A percentile compares a stretch with the other conserved stretches of the same genome.
phyloP scores from a whole-genome alignment of 2,113 vertebrate species.

The Macquaria ambigua region DNA sequence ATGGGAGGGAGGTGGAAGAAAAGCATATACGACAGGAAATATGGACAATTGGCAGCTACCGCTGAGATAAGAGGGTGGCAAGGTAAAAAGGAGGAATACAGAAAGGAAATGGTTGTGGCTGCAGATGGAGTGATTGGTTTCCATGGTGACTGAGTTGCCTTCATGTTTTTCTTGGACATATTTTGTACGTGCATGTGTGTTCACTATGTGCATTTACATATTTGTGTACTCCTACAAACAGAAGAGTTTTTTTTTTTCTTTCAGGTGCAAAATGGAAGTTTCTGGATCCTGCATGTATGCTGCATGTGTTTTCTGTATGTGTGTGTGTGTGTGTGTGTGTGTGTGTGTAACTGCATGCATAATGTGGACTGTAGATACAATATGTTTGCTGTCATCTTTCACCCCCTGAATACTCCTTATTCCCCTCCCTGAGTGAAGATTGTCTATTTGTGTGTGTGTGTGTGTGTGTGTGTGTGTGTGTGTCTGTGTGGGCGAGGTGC shows the following conservation, averaged over 20 bases:
- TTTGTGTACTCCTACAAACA: slow-evolving; percentile 4
- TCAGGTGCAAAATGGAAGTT: slow-evolving; percentile 22
- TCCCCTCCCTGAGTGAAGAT: not conserved
- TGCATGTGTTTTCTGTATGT: slow-evolving; percentile 1
- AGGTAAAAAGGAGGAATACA: slow-evolving; percentile 36
- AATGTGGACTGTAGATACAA: slow-evolving; percentile 1
- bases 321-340: slow-evolving; percentile 25
- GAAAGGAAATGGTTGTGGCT: slow-evolving; percentile 51
- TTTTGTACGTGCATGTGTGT: slow-evolving; percentile 35
- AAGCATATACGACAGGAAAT: slow-evolving; percentile 42
- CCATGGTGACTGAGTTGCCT: slow-evolving; percentile 76
- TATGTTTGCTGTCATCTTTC: slow-evolving; percentile 33
- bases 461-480: slow-evolving; percentile 36
- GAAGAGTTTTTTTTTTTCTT: slow-evolving; percentile 23
- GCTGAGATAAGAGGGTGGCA: slow-evolving; percentile 56
- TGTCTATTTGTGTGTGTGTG: slow-evolving; percentile 16
- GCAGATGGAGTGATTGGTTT: slow-evolving; percentile 66
- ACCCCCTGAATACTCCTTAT: slow-evolving; percentile 15
- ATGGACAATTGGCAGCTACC: slow-evolving; percentile 50
- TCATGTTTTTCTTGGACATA: slow-evolving; percentile 56
- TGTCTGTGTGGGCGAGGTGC: slow-evolving; percentile 56
- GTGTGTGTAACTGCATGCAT: slow-evolving; percentile 15
- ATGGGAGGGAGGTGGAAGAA: not conserved
- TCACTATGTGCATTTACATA: slow-evolving; percentile 24
- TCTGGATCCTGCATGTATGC: not conserved